A percentile compares a stretch with the other conserved stretches of the same genome.
phyloP scores from a whole-genome alignment of 1,140 invertebrate species.

The Penaeus vannamei region DNA sequence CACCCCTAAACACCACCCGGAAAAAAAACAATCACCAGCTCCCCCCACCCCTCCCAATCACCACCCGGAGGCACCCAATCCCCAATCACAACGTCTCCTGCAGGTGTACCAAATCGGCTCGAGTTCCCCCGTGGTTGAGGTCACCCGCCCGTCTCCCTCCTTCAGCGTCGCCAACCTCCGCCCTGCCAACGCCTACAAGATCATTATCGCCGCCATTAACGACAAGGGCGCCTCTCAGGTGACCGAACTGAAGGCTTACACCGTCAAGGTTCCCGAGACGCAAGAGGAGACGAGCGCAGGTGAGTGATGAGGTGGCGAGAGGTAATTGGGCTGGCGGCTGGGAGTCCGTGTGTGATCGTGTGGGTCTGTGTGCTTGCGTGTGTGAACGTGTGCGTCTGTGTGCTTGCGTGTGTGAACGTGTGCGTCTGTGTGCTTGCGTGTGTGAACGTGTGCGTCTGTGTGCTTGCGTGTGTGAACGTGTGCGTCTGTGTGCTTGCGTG shows the following conservation, averaged over 20 bases:
- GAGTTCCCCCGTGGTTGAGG: conserved; percentile 56
- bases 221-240: conserved; percentile 61
- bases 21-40: too few relatives aligned
- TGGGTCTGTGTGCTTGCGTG: too few relatives aligned
- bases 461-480: too few relatives aligned
- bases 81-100: background rate
- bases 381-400: too few relatives aligned
- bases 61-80: background rate
- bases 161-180: conserved; percentile 64
- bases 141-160: conserved; percentile 41
- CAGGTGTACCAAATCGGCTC: conserved; percentile 64
- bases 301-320: conserved; percentile 19
- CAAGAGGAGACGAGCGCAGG: conserved; percentile 67
- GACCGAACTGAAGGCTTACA: conserved; percentile 63
- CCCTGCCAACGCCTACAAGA: conserved; percentile 64
- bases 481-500: too few relatives aligned
- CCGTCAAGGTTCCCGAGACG: conserved; percentile 47
- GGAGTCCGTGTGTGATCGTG: background rate
- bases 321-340: too few relatives aligned
- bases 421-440: too few relatives aligned
- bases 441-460: too few relatives aligned
- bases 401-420: too few relatives aligned
- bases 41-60: background rate
- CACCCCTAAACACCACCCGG: too few relatives aligned
- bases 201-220: conserved; percentile 61